Evolutionary conservation across 2,113 vertebrate species (phyloP), one percentile per base, ranked within the genome.

Genomic region (Corynorhinus townsendii): DNA sequence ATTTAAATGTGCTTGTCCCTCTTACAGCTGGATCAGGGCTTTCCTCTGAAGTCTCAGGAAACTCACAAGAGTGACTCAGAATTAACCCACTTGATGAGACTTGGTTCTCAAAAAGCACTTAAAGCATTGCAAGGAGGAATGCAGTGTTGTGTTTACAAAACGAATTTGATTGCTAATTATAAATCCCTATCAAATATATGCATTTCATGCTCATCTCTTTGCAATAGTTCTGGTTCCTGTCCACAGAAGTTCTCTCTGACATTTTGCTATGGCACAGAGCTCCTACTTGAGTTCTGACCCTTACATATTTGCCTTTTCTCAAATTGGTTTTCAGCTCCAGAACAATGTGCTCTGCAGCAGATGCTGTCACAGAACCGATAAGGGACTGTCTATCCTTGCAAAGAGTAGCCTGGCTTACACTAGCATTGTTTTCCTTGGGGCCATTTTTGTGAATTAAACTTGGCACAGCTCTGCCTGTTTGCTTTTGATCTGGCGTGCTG

Each of bases 381-480:
- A 91, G 66, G 68, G n/a, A 35, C 83, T 56, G 76, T 26, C 45
- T 77, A 92, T 83, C 90, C 59, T 97, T 90, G 91, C 33, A 95
- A 73, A 95, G 30, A 40, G n/a, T 76, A 72, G 54, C 76, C 49
- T 19, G 3, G 38, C 64, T 91, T 96, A 85, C 0, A 17, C 88
- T 96, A 43, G 1, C 79, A 73, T 91, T 97, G n/a, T 93, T 98
- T 98, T 97, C 54, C 90, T 98, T 35, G 59, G 62, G 86, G 92
- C 47, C 40, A 91, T 94, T 95, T 95, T 85, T 82, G 88, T 97
- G 95, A 97, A 97, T 96, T 97, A 97, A 96, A 91, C 90, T 95
- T 97, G 95, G 79, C 96, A 98, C n/a, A 89, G 88, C 49, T 94
- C 69, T 91, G 75, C 28, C 93, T 94, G 81, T 89, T 97, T 2